A percentile compares a stretch with the other conserved stretches of the same genome.
Evolutionary conservation across 2,113 vertebrate genomes (phyloP).

Genomic region (Corydoras maculifer): DNA sequence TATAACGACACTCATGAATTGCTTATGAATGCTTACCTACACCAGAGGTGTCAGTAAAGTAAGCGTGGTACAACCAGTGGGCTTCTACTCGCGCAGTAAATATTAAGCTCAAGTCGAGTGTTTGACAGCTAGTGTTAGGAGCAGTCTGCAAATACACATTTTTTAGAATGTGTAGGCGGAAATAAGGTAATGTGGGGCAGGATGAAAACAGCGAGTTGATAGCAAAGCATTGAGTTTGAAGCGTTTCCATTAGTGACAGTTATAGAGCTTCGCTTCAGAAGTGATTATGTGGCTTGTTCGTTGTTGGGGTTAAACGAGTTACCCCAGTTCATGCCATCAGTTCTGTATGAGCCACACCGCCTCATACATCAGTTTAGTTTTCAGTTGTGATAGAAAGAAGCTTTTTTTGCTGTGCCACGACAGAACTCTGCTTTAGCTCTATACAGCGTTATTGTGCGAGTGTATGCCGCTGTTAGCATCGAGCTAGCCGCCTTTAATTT

Average conservation of each 20-base stretch:
- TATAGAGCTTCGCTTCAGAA: not conserved
- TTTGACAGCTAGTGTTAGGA: not conserved
- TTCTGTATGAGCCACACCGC: not conserved
- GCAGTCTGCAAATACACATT: not conserved
- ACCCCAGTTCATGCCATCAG: not conserved
- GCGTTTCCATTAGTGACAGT: not conserved
- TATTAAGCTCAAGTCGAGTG: not conserved
- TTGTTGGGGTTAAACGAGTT: not conserved
- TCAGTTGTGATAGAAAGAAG: not conserved
- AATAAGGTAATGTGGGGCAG: not conserved
- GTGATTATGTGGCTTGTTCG: not conserved
- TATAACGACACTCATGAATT: slow-evolving; percentile 8
- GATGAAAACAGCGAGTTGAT: not conserved
- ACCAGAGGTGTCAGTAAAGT: slow-evolving; percentile 6
- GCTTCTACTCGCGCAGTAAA: not conserved
- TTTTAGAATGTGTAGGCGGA: not conserved
- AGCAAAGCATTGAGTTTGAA: not conserved
- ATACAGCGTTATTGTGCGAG: not conserved
- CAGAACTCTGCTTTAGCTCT: not conserved
- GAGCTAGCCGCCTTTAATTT: not conserved
- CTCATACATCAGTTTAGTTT: not conserved
- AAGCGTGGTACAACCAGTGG: not conserved
- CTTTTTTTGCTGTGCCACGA: no score
- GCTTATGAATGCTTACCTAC: not conserved
- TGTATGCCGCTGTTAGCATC: not conserved